phyloP scores from a whole-genome alignment of 2,888 invertebrate species.

The Bellardia bayeri region DNA sequence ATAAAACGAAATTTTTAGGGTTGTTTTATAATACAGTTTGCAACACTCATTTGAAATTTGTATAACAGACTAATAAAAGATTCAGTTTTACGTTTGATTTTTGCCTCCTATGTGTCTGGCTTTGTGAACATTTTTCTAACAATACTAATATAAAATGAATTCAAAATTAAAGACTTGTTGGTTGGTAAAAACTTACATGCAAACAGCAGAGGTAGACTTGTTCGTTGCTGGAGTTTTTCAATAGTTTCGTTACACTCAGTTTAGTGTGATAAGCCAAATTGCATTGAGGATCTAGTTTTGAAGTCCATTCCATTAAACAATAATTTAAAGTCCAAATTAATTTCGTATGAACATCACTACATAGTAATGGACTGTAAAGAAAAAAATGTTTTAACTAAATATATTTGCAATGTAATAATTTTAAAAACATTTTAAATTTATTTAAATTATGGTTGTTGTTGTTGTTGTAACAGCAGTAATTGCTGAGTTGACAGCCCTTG shows the following conservation, averaged over 20 bases:
- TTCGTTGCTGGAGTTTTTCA: constrained; percentile 84
- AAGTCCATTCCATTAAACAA: constrained; percentile 90
- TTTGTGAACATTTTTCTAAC: constrained; percentile 21
- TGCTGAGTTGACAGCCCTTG: too few relatives aligned
- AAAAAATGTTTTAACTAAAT: not conserved
- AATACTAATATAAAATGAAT: constrained; percentile 57
- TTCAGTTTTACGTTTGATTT: constrained; percentile 39
- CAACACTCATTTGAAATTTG: constrained; percentile 61
- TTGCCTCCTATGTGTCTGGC: not conserved
- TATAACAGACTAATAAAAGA: constrained; percentile 64
- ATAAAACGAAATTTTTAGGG: constrained; percentile 27
- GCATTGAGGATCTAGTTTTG: constrained; percentile 87
- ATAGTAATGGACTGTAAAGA: constrained; percentile 79
- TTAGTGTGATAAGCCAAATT: constrained; percentile 86
- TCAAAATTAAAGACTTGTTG: constrained; percentile 43
- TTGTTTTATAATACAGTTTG: constrained; percentile 45
- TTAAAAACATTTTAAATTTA: not conserved
- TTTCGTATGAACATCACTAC: constrained; percentile 87
- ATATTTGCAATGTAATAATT: constrained; percentile 2
- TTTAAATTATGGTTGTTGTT: too few relatives aligned
- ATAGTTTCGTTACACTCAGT: constrained; percentile 86
- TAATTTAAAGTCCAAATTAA: constrained; percentile 91
- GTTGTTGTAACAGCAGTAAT: too few relatives aligned
- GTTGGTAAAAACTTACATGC: constrained; percentile 83
- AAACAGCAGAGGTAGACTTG: constrained; percentile 85